Evolutionary conservation across 1,140 invertebrate species (phyloP).

Genomic region (Drosophila athabasca): DNA sequence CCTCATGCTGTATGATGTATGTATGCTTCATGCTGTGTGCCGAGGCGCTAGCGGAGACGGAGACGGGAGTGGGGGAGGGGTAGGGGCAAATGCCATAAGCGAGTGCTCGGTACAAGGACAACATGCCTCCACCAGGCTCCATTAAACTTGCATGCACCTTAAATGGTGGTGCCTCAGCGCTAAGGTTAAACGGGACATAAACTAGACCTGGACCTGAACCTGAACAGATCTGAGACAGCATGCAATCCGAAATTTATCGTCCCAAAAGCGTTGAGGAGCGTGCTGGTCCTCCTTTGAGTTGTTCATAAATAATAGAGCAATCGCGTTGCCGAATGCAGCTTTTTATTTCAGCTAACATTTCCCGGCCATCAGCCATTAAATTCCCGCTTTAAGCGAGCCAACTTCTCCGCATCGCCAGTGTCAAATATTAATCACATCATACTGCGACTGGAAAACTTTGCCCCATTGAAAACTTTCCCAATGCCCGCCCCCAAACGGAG

Average conservation of each 20-base stretch:
- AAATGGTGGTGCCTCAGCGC: slow-evolving; percentile 74
- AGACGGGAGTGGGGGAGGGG: background rate
- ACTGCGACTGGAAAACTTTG: slow-evolving; percentile 42
- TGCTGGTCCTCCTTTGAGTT: slow-evolving; percentile 40
- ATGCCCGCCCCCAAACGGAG: slow-evolving; percentile 35
- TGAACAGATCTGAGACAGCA: slow-evolving; percentile 2
- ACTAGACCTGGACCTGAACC: slow-evolving; percentile 40
- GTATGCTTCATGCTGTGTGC: slow-evolving; percentile 46
- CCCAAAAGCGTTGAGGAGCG: slow-evolving; percentile 27
- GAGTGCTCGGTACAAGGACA: slow-evolving; percentile 57
- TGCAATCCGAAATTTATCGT: slow-evolving; percentile 58
- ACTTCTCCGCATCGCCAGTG: slow-evolving; percentile 29
- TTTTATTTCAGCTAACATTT: slow-evolving; percentile 53
- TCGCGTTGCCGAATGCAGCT: slow-evolving; percentile 63
- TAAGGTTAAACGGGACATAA: slow-evolving; percentile 78
- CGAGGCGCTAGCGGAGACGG: slow-evolving; percentile 14
- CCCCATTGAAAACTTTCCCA: slow-evolving; percentile 63
- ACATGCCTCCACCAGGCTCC: slow-evolving; percentile 49
- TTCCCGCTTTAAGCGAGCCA: slow-evolving; percentile 28
- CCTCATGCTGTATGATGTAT: slow-evolving; percentile 27
- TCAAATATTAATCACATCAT: slow-evolving; percentile 71
- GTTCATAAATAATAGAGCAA: slow-evolving; percentile 67
- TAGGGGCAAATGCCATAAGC: slow-evolving; percentile 9
- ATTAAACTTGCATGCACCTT: slow-evolving; percentile 79
- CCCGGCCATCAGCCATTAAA: slow-evolving; percentile 24